Evolutionary conservation across 2,797 vertebrate genomes (phyloP).

Genomic region (Lepilemur septentrionalis): DNA sequence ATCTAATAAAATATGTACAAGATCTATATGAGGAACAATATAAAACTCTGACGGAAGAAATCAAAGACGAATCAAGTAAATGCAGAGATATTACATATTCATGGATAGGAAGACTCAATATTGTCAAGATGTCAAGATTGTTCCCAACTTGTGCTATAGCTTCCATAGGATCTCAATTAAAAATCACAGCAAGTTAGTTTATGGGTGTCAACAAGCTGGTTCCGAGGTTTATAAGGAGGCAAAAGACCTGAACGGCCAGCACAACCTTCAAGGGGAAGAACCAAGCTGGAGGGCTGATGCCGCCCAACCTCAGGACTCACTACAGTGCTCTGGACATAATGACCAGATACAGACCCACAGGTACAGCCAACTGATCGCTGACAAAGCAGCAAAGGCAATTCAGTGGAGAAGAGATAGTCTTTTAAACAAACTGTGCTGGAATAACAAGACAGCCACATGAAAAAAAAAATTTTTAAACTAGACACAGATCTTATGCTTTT

Average conservation of each 20-base stretch:
- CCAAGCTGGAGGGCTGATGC: not conserved
- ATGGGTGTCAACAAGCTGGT: too few relatives aligned
- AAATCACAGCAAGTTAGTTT: too few relatives aligned
- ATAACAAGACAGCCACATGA: not conserved
- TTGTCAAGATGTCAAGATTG: too few relatives aligned
- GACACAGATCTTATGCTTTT: not conserved
- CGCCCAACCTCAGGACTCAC: not conserved
- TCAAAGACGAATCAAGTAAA: not conserved
- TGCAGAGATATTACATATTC: too few relatives aligned
- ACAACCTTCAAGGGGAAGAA: not conserved
- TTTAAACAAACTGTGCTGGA: not conserved
- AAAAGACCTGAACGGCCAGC: not conserved
- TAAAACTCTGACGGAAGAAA: not conserved
- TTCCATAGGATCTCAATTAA: too few relatives aligned
- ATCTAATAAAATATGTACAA: not conserved
- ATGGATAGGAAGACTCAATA: too few relatives aligned
- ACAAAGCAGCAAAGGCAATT: not conserved
- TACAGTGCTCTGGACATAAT: too few relatives aligned
- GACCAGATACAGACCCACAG: not conserved
- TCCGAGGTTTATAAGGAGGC: too few relatives aligned
- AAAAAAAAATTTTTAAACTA: not conserved
- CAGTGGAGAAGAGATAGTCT: not conserved
- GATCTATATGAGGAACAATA: not conserved
- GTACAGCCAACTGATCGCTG: rapidly evolving
- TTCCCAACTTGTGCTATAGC: too few relatives aligned